A percentile compares a stretch with the other conserved stretches of the same genome.
These are phyloP conservation scores for Trichonephila clavata DNA, from an alignment of 1,140 invertebrate species.

Conservation along the genomic window DNA sequence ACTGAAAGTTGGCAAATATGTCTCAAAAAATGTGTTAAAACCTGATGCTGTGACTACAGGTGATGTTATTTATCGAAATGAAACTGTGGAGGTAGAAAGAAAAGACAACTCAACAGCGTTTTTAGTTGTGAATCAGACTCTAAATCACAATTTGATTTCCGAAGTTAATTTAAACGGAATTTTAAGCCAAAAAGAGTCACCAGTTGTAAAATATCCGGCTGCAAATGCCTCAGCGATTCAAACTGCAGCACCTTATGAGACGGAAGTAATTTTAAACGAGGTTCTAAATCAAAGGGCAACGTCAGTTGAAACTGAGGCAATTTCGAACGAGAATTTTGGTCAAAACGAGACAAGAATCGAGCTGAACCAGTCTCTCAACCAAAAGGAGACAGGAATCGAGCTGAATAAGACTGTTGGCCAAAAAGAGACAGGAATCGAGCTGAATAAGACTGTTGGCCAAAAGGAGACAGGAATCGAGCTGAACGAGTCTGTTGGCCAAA, in stretches of 20 bases:
- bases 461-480: too few species aligned
- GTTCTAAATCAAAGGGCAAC: neutral
- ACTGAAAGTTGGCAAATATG: neutral
- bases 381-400: neutral
- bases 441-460: neutral
- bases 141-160: too few species aligned
- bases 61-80: too few species aligned
- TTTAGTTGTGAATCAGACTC: too few species aligned
- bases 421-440: neutral
- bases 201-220: too few species aligned
- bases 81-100: too few species aligned
- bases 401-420: neutral
- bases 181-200: too few species aligned
- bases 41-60: too few species aligned
- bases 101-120: too few species aligned
- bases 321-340: neutral
- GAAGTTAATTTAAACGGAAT: too few species aligned
- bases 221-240: too few species aligned
- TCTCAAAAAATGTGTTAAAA: too few species aligned
- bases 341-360: neutral
- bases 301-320: neutral
- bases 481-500: neutral
- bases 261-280: neutral
- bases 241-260: neutral
- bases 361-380: neutral